Percentiles rank a stretch among this genome's conserved stretches.
These are phyloP conservation scores for Iguana delicatissima DNA, from an alignment of 2,797 vertebrate species.

Conservation along the genomic window DNA sequence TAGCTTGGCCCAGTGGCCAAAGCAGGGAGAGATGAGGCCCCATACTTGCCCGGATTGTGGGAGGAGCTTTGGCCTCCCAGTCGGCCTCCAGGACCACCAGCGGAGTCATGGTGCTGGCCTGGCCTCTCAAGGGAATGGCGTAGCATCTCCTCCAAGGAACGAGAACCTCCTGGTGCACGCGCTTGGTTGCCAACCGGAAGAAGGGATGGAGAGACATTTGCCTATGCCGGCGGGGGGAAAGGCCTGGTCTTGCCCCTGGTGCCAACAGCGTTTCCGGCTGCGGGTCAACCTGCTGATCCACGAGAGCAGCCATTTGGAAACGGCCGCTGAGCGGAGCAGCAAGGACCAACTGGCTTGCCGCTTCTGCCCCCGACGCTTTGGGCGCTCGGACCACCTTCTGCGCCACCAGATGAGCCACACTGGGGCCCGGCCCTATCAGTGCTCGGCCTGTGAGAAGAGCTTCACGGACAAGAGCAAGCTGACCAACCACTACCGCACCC, in stretches of 20 bases:
- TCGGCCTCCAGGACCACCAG: slow-evolving; percentile 72
- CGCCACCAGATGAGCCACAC: slow-evolving; percentile 78
- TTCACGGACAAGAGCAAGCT: slow-evolving; percentile 78
- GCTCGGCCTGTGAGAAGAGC: slow-evolving; percentile 76
- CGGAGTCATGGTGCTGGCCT: slow-evolving; percentile 48
- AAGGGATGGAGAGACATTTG: not conserved
- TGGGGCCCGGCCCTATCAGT: slow-evolving; percentile 75
- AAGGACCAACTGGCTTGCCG: slow-evolving; percentile 77
- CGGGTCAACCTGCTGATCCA: slow-evolving; percentile 90
- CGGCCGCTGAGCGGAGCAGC: not conserved
- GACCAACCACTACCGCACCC: slow-evolving; percentile 76
- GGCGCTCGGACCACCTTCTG: slow-evolving; percentile 74
- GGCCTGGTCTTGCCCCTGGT: slow-evolving; percentile 89
- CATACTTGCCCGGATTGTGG: slow-evolving; percentile 66
- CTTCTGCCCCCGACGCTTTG: slow-evolving; percentile 82
- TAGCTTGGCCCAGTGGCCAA: slow-evolving; percentile 8
- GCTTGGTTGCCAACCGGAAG: not conserved
- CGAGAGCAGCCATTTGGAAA: slow-evolving; percentile 89
- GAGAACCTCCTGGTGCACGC: not conserved
- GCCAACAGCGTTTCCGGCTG: slow-evolving; percentile 92
- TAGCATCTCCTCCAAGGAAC: not conserved
- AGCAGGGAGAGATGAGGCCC: slow-evolving; percentile 16
- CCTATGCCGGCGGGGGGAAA: slow-evolving; percentile 84
- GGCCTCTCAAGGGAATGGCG: accelerated
- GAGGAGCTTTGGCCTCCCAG: slow-evolving; percentile 71